These are phyloP conservation scores for Tragulus kanchil DNA, from an alignment of 2,113 vertebrate species.

Conservation along the genomic window DNA sequence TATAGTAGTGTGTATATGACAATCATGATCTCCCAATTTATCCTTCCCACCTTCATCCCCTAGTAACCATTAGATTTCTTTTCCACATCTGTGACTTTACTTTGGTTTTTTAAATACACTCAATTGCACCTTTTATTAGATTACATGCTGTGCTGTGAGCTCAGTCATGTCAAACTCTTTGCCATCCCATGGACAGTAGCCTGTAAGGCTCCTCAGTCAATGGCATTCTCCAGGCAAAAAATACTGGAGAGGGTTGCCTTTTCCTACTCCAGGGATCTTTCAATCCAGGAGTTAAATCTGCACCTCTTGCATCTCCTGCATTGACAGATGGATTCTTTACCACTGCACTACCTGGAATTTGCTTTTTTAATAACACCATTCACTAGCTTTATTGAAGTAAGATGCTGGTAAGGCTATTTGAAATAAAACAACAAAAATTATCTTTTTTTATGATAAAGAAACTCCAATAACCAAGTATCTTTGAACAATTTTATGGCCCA, in stretches of 20 bases:
- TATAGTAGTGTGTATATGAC: too few species aligned
- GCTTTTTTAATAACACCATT: background rate
- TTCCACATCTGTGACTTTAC: too few species aligned
- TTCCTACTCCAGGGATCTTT: background rate
- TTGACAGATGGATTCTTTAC: background rate
- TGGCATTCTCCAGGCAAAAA: background rate
- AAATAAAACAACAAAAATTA: background rate
- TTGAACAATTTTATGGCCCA: background rate
- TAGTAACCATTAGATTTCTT: too few species aligned
- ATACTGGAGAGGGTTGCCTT: too few species aligned
- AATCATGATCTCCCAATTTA: too few species aligned
- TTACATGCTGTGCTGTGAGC: background rate
- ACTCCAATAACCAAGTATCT: background rate
- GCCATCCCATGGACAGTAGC: rapidly evolving
- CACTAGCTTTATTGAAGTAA: background rate
- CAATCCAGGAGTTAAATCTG: background rate
- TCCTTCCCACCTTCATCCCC: too few species aligned
- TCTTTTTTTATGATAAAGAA: background rate
- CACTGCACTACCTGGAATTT: background rate
- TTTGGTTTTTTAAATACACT: too few species aligned
- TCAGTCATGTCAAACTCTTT: background rate
- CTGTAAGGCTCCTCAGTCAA: background rate
- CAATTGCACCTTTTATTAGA: background rate
- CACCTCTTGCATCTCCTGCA: background rate
- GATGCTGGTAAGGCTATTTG: background rate